phyloP scores from a whole-genome alignment of 1,140 invertebrate genomes.

The Eupristina koningsbergeri region DNA sequence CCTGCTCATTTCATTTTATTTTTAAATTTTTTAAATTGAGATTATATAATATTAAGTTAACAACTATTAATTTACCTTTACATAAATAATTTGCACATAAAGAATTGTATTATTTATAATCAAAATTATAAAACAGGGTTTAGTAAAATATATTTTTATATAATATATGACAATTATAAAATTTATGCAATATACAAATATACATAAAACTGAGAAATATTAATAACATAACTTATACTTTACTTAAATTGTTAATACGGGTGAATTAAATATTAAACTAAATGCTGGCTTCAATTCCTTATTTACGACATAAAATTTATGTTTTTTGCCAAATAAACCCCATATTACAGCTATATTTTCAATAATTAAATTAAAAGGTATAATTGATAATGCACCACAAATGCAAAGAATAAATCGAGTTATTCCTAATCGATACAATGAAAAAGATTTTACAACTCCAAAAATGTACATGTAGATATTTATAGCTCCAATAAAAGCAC shows the following conservation, averaged over 20 bases:
- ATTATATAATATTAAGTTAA: too few relatives aligned
- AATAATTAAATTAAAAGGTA: constrained; percentile 92
- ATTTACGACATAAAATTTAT: constrained; percentile 96
- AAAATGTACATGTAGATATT: constrained; percentile 98
- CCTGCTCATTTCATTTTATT: too few relatives aligned
- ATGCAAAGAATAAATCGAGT: constrained; percentile 86
- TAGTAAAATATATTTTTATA: too few relatives aligned
- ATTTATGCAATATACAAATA: too few relatives aligned
- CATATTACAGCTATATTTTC: constrained; percentile 95
- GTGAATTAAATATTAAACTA: constrained; percentile 6
- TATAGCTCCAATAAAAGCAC: constrained; percentile 91
- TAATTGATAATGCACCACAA: constrained; percentile 87
- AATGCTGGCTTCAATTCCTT: constrained; percentile 78
- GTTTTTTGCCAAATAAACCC: constrained; percentile 92
- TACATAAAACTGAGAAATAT: not conserved
- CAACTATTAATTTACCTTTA: too few relatives aligned
- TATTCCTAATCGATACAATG: constrained; percentile 87
- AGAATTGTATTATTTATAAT: too few relatives aligned
- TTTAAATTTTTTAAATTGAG: too few relatives aligned
- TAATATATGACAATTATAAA: too few relatives aligned
- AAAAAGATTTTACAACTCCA: constrained; percentile 95
- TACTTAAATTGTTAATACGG: not conserved
- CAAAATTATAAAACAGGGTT: too few relatives aligned
- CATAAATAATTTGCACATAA: too few relatives aligned
- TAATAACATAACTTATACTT: not conserved